Conservation (phyloP, 2,113 vertebrate genomes). For the Garra rufa region DNA sequence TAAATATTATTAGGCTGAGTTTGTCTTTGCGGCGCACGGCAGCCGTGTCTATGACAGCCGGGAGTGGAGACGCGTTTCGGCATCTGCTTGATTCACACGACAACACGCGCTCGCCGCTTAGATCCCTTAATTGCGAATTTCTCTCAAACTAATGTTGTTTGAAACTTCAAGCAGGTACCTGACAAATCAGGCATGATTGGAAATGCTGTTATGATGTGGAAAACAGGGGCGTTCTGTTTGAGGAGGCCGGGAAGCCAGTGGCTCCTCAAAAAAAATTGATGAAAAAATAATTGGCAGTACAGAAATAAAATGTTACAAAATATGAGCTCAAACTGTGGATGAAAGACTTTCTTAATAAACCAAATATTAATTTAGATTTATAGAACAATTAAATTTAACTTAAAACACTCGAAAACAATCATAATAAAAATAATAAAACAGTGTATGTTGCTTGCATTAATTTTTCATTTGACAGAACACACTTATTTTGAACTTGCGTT, state of each 20-base stretch:
- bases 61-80: not conserved
- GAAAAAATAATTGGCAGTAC: not conserved
- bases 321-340: not conserved
- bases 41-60: slow-evolving; percentile 13
- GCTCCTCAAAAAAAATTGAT: not conserved
- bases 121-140: slow-evolving; percentile 17
- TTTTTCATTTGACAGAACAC: not conserved
- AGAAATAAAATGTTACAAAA: not conserved
- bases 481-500: not conserved
- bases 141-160: slow-evolving; percentile 13
- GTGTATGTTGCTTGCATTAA: too few relatives aligned
- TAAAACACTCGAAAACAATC: too few relatives aligned
- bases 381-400: too few relatives aligned
- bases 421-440: too few relatives aligned
- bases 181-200: not conserved
- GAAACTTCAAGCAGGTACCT: slow-evolving; percentile 13
- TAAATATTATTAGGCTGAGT: slow-evolving; percentile 31
- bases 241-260: not conserved
- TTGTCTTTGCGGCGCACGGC: not conserved
- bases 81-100: not conserved
- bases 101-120: slow-evolving; percentile 18
- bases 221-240: not conserved
- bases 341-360: not conserved
- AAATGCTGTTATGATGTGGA: slow-evolving; percentile 14
- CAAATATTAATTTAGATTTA: not conserved